Conservation (phyloP, 2,888 invertebrate genomes). For the Aporophyla nigra region DNA sequence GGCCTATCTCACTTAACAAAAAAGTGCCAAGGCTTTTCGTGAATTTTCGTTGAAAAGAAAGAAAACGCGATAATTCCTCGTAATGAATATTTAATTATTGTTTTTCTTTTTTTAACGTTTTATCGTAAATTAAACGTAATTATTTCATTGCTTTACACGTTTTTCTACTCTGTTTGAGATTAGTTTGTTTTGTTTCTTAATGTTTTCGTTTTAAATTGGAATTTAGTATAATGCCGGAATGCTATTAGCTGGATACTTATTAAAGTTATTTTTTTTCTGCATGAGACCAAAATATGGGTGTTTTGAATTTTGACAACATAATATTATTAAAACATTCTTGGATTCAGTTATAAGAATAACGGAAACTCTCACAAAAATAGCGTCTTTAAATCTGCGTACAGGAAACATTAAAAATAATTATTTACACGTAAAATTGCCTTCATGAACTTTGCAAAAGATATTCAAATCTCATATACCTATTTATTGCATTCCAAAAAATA, state of each 20-base stretch:
- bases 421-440: neutral
- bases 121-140: slow-evolving; percentile 82
- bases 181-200: slow-evolving; percentile 51
- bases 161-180: slow-evolving; percentile 76
- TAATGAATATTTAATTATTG: slow-evolving; percentile 89
- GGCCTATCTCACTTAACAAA: slow-evolving; percentile 69
- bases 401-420: neutral
- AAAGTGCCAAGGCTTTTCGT: slow-evolving; percentile 71
- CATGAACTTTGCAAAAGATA: neutral
- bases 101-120: slow-evolving; percentile 79
- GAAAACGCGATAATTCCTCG: slow-evolving; percentile 81
- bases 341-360: neutral
- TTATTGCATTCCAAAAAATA: too few relatives aligned
- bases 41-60: slow-evolving; percentile 76
- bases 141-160: slow-evolving; percentile 84
- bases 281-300: neutral
- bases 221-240: slow-evolving; percentile 55
- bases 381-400: neutral
- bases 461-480: too few relatives aligned
- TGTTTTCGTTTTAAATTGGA: slow-evolving; percentile 42
- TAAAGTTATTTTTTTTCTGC: neutral
- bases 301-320: neutral
- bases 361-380: neutral
- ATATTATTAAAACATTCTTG: neutral
- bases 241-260: slow-evolving; percentile 3